These are phyloP conservation scores for Sarotherodon lohbergeri DNA, from an alignment of 2,113 vertebrate species.

Conservation along the genomic window DNA sequence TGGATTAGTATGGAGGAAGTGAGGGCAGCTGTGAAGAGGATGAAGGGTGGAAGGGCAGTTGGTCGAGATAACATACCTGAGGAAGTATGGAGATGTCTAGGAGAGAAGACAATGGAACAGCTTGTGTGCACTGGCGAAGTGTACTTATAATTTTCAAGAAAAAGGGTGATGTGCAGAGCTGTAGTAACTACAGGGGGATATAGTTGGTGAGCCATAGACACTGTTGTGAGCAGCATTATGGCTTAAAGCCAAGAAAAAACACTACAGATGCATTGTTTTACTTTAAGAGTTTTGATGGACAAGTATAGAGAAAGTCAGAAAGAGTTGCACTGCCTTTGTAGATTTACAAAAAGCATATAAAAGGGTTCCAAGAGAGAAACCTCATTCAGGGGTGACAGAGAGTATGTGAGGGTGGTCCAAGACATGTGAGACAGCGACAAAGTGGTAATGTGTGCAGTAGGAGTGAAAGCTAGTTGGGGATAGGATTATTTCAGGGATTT, in stretches of 20 bases:
- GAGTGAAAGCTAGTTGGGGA: background rate
- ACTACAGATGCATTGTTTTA: background rate
- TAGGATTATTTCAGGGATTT: background rate
- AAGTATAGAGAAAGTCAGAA: background rate
- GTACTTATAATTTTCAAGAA: background rate
- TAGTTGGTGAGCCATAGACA: background rate
- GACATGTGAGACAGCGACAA: rapidly evolving
- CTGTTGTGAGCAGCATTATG: background rate
- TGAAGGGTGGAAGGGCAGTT: background rate
- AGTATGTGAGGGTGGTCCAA: background rate
- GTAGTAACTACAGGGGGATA: background rate
- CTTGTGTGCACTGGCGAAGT: background rate
- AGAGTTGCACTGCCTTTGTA: background rate
- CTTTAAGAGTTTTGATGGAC: background rate
- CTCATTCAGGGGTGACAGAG: background rate
- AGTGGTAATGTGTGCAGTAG: background rate
- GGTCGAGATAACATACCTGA: background rate
- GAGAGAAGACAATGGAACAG: background rate
- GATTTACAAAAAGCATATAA: no score
- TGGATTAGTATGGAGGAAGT: background rate
- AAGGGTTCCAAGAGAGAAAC: no score
- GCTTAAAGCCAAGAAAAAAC: background rate
- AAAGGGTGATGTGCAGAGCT: background rate
- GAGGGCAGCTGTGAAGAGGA: background rate
- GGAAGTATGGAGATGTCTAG: background rate